Conservation (phyloP, 1,140 invertebrate species). For the Zaprionus capensis region DNA sequence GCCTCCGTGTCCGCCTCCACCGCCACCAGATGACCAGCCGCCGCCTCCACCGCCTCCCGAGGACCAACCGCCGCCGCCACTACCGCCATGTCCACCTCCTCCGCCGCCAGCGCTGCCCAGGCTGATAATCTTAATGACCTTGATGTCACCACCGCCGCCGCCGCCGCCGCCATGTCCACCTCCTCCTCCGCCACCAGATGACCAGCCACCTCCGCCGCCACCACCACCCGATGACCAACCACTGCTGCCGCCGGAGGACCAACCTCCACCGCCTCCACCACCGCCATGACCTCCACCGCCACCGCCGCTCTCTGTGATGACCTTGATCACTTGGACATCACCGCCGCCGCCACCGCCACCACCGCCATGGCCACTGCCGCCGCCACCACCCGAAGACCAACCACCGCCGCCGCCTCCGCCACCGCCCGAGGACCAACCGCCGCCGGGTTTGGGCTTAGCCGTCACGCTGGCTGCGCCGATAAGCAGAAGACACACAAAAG, state of each 20-base stretch:
- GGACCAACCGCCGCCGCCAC: constrained; percentile 48
- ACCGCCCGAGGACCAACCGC: constrained; percentile 60
- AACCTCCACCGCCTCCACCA: constrained; percentile 52
- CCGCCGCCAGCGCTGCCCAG: constrained; percentile 56
- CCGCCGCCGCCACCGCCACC: constrained; percentile 60
- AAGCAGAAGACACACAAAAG: constrained; percentile 77
- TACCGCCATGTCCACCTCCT: constrained; percentile 50
- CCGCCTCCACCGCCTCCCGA: constrained; percentile 45
- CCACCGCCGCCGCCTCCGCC: constrained; percentile 61
- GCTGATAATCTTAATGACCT: constrained; percentile 66
- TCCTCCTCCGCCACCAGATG: constrained; percentile 49
- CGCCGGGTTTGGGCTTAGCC: constrained; percentile 74
- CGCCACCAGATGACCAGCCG: constrained; percentile 34
- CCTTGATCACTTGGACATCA: constrained; percentile 62
- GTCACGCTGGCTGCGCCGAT: constrained; percentile 72
- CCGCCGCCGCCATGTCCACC: constrained; percentile 65
- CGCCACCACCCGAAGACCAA: constrained; percentile 64
- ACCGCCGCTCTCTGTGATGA: constrained; percentile 53
- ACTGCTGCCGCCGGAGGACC: constrained; percentile 41
- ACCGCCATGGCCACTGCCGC: constrained; percentile 55
- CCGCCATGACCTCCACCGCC: constrained; percentile 66
- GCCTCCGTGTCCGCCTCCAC: constrained; percentile 40
- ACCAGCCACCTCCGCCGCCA: constrained; percentile 62
- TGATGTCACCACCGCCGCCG: constrained; percentile 57
- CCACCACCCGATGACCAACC: constrained; percentile 56